phyloP scores from a whole-genome alignment of 2,797 vertebrate species.

The Anomalospiza imberbis region DNA sequence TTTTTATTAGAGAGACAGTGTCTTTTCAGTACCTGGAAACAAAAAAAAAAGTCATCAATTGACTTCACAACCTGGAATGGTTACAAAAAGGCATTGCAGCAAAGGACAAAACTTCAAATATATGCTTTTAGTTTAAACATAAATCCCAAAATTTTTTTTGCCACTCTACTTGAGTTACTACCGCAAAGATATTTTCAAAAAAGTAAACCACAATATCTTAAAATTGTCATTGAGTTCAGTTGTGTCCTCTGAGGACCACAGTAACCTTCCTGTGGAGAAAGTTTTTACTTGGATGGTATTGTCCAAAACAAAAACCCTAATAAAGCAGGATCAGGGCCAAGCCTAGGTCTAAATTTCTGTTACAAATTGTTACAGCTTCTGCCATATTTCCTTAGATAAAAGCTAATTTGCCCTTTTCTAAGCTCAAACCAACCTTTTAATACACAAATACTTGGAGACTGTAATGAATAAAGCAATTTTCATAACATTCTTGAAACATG shows the following conservation, averaged over 20 bases:
- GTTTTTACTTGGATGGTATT: not conserved
- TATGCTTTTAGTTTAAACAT: not conserved
- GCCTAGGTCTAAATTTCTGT: not conserved
- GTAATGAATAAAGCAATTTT: not conserved
- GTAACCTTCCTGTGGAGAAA: not conserved
- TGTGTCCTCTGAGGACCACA: not conserved
- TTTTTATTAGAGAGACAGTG: not conserved
- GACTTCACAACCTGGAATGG: not conserved
- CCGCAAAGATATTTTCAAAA: not conserved
- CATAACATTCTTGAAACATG: not conserved
- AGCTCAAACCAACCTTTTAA: not conserved
- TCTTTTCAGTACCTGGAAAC: not conserved
- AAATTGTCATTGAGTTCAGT: not conserved
- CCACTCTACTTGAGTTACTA: not conserved
- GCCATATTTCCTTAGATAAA: not conserved
- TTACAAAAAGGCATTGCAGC: not conserved
- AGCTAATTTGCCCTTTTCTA: not conserved
- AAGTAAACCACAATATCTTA: not conserved
- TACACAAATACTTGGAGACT: not conserved
- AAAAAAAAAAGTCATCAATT: not conserved
- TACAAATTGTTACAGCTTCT: not conserved
- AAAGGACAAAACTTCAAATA: not conserved
- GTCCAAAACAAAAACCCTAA: not conserved
- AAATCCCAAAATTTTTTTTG: not conserved
- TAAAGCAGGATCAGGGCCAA: not conserved